A percentile compares a stretch with the other conserved stretches of the same genome.
Conservation (phyloP, 37 sponge, comb jelly and placozoan species). For the Geodia barretti region DNA sequence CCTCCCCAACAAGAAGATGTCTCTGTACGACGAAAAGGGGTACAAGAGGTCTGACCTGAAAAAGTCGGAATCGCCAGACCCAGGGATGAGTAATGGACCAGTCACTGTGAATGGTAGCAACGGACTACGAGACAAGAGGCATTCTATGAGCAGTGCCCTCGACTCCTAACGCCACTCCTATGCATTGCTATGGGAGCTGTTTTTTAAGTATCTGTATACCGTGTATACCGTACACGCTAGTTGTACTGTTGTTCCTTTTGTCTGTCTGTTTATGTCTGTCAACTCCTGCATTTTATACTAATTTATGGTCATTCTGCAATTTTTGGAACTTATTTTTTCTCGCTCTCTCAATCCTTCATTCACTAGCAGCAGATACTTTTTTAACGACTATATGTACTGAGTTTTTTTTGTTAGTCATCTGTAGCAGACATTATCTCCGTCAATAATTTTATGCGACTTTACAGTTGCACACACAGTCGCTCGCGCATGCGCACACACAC, state of each 20-base stretch:
- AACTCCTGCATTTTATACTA: too few species aligned
- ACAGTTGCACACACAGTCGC: too few species aligned
- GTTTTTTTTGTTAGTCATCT: too few species aligned
- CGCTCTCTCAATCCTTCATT: too few species aligned
- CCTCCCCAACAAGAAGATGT: neutral
- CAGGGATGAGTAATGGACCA: neutral
- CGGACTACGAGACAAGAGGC: neutral
- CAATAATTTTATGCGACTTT: too few species aligned
- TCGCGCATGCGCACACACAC: too few species aligned
- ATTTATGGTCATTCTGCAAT: neutral
- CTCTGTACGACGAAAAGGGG: neutral
- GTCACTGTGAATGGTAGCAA: neutral
- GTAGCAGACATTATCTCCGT: too few species aligned
- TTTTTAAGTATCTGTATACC: neutral
- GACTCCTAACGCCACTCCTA: neutral
- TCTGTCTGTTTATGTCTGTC: too few species aligned
- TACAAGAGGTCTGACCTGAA: neutral
- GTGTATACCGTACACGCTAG: too few species aligned
- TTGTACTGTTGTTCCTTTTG: neutral
- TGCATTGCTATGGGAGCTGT: neutral
- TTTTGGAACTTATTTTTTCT: too few species aligned
- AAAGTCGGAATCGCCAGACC: neutral
- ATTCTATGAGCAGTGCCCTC: neutral
- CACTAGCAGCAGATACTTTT: too few species aligned
- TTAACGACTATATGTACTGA: too few species aligned